phyloP scores from a whole-genome alignment of 1,140 invertebrate genomes.

The Panagrolaimus sp. region DNA sequence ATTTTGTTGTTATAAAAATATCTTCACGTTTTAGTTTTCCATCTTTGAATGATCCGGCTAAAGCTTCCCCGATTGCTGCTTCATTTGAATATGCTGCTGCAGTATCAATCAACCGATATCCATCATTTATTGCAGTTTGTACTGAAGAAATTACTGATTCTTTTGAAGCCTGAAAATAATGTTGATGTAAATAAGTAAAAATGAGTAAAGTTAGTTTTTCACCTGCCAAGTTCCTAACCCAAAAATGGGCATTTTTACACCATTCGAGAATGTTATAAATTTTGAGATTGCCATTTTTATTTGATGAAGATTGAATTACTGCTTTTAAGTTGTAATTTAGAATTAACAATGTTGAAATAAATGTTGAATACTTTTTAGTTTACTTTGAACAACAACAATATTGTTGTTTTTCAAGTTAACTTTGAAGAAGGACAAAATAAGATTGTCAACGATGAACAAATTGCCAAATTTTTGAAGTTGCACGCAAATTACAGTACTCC shows the following conservation, averaged over 20 bases:
- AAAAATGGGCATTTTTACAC: slow-evolving; percentile 66
- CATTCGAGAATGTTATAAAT: slow-evolving; percentile 27
- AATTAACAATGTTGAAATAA: too few species aligned
- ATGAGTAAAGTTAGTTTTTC: neutral
- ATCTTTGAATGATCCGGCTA: slow-evolving; percentile 70
- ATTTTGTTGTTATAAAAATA: slow-evolving; percentile 74
- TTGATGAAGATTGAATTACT: too few species aligned
- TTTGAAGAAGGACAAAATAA: too few species aligned
- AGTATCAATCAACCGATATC: slow-evolving; percentile 77
- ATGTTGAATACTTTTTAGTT: too few species aligned
- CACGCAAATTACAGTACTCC: too few species aligned
- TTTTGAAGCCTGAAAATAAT: slow-evolving; percentile 65
- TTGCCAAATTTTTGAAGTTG: too few species aligned
- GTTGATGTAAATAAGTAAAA: slow-evolving; percentile 14
- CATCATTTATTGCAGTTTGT: slow-evolving; percentile 65
- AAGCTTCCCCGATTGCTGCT: slow-evolving; percentile 70
- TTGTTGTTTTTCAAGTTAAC: too few species aligned
- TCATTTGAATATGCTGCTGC: slow-evolving; percentile 73
- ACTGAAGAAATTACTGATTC: slow-evolving; percentile 70
- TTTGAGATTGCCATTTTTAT: neutral
- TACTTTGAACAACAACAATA: too few species aligned
- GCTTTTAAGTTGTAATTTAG: too few species aligned
- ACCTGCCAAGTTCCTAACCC: slow-evolving; percentile 71
- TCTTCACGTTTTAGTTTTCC: slow-evolving; percentile 71
- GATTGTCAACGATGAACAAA: too few species aligned